A percentile compares a stretch with the other conserved stretches of the same genome.
Evolutionary conservation across 2,113 vertebrate genomes (phyloP).

Genomic region (Marcusenius ussheri): DNA sequence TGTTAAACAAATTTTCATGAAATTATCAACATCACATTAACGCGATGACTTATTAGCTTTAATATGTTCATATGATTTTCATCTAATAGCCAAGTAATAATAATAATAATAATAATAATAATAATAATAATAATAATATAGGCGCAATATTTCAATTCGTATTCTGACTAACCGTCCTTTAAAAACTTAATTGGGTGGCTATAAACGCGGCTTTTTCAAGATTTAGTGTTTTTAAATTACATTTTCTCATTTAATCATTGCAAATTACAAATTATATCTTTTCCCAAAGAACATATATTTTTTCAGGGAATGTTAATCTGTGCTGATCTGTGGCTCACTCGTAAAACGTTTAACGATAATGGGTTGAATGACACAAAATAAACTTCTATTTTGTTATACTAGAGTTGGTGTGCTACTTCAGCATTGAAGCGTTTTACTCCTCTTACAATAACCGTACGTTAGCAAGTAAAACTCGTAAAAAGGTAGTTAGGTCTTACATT

Average conservation of each 20-base stretch:
- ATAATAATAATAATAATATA: slow-evolving; percentile 6
- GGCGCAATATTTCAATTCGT: not conserved
- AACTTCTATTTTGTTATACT: not conserved
- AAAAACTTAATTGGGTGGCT: not conserved
- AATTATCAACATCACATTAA: not conserved
- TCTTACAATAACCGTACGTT: not conserved
- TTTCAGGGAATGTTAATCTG: not conserved
- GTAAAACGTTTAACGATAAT: not conserved
- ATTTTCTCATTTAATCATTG: not conserved
- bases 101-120: slow-evolving; percentile 2
- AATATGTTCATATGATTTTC: not conserved
- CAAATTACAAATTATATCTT: not conserved
- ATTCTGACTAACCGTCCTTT: not conserved
- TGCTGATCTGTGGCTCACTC: not conserved
- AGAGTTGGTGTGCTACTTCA: not conserved
- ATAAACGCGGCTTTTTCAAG: not conserved
- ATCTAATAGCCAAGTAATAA: not conserved
- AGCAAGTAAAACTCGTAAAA: not conserved
- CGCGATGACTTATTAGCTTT: not conserved
- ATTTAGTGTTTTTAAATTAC: not conserved
- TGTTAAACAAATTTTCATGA: not conserved
- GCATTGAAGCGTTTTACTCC: not conserved
- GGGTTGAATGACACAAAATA: not conserved
- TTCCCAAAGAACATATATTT: not conserved
- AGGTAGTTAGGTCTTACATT: not conserved